Evolutionary conservation across 2,888 invertebrate genomes (phyloP).

Genomic region (Prionchulus punctatus): DNA sequence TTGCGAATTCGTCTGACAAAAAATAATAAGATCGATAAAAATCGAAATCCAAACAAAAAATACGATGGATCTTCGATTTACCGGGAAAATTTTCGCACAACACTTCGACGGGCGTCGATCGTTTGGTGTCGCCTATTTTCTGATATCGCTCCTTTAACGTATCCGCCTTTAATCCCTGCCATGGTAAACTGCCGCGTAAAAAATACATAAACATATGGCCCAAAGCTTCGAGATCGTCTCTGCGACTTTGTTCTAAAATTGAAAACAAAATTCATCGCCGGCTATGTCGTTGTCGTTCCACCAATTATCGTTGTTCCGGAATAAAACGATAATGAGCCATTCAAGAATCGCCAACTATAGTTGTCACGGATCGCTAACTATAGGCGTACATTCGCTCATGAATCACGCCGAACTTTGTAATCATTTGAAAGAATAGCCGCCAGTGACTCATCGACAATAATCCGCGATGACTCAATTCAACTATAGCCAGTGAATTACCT

Average conservation of each 20-base stretch:
- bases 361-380: no score
- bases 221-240: slow-evolving; percentile 96
- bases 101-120: slow-evolving; percentile 93
- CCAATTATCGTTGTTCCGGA: no score
- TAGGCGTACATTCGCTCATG: no score
- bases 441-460: no score
- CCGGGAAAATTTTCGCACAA: slow-evolving; percentile 52
- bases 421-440: no score
- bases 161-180: slow-evolving; percentile 99
- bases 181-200: slow-evolving; percentile 93
- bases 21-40: neutral
- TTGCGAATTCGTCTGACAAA: slow-evolving; percentile 80
- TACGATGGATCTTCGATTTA: no score
- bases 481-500: no score
- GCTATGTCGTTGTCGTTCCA: no score
- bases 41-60: neutral
- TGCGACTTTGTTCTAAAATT: slow-evolving; percentile 89
- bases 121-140: slow-evolving; percentile 99
- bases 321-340: no score
- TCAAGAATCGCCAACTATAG: no score
- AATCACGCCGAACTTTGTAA: no score
- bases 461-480: no score
- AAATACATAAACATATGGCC: slow-evolving; percentile 99
- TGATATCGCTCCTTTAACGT: slow-evolving; percentile 97
- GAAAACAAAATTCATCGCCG: slow-evolving; percentile 15